Base-by-base conservation (phyloP, 1,140 invertebrate species). In the Dufourea novaeangliae region DNA sequence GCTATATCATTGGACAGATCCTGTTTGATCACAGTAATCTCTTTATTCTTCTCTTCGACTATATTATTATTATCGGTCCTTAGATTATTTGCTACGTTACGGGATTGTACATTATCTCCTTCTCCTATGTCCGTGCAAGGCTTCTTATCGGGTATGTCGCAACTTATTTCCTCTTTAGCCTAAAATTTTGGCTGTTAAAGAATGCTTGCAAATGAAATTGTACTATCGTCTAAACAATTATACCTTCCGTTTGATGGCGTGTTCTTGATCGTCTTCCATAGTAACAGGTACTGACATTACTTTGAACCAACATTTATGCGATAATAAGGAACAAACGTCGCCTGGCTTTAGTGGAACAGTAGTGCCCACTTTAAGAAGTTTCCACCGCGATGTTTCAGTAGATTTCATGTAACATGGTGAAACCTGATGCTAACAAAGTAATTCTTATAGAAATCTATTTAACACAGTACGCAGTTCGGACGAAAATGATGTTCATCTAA, bases 291-390 rank as follows among this genome's bases (percentile, higher is more conserved):
- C 37, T n/a, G 56, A 70, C 63, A 86, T 46, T 52, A 88, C 39
- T 79, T 84, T 88, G 62, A 88, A 85, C 80, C 84, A 88, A 85
- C 82, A 86, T 79, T 83, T 88, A 20, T 80, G 56, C 20, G 78
- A 80, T 39, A 83, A 17, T 11, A 88, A 14, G 12, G 84, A 83
- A 61, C 81, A 88, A 50, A 84, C 67, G 39, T 88, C 87, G 41
- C 77, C 80, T 17, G 80, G 50, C n/a, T 85, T 83, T 62, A 88
- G 78, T 10, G 79, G 74, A 32, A 74, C 54, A 12, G 70, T 76
- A 50, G 1, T 57, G 63, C 84, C 85, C 8, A 75, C 25, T 61
- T 78, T 50, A 76, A 88, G 67, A 61, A 73, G 25, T 61, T 74
- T 56, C 87, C 87, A 88, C 29, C 39, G 54, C 37, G 67, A 17